Evolutionary conservation across 2,113 vertebrate species (phyloP), one percentile per base, ranked within the genome.

Genomic region (Narcine bancroftii): DNA sequence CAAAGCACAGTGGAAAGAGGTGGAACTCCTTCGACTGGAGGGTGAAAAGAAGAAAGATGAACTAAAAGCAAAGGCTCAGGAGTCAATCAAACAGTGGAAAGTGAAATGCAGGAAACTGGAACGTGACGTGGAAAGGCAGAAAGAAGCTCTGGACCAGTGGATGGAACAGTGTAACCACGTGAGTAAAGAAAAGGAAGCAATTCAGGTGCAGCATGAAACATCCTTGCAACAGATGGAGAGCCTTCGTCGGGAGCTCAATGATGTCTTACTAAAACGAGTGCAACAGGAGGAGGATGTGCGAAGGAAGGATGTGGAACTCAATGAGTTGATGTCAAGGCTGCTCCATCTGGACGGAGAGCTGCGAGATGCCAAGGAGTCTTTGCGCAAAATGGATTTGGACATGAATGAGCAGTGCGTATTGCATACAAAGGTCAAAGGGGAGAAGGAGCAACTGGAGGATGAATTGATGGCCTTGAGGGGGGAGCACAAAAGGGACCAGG

Each of bases 81-180:
- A 98, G 92, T 94, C 96, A 9, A 95, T 99, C 89, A 95, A 95
- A 69, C 97, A 97, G 0, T 99, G 98, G 98, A 99, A 97, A 94
- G 5, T 96, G 50, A 98, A 97, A 93, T 97, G 96, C 94, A 97
- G 95, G 94, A 97, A 97, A 93, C 92, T 97, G 93, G 96, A 97
- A 94, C 95, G 94, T 92, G 96, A 96, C 29, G 63, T 97, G 93
- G 96, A 97, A 93, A 98, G 97, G 89, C 95, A 95, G 24, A 94
- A 94, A 2, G 94, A 95, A 91, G 93, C 94, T 56, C 93, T 95
- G 69, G 94, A 92, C 9, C 92, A 95, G 0, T 94, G 96, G 42
- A 95, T 94, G 19, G 95, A 97, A 66, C 96, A 96, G 94, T 96
- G 96, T 53, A 95, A 92, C 72, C 95, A 97, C 96, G 98, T 98